A percentile compares a stretch with the other conserved stretches of the same genome.
These are phyloP conservation scores for Drosophila lini DNA, from an alignment of 1,140 invertebrate species.

Conservation along the genomic window DNA sequence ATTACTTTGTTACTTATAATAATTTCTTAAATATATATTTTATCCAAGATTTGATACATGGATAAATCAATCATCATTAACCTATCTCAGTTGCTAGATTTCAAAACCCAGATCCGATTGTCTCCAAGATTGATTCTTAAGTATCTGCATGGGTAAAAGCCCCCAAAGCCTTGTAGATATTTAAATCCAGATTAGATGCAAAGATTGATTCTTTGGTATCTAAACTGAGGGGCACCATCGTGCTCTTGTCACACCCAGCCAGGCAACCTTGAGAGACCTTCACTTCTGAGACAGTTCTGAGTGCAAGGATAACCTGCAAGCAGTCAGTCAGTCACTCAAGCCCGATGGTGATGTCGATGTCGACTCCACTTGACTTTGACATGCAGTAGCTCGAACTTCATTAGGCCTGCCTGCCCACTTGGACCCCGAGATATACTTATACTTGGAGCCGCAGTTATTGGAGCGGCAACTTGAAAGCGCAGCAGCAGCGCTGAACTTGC, in stretches of 20 bases:
- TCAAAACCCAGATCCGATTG: neutral
- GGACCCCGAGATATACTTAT: slow-evolving; percentile 3
- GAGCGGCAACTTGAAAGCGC: slow-evolving; percentile 77
- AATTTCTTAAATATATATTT: neutral
- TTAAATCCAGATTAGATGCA: slow-evolving; percentile 17
- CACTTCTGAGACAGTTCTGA: slow-evolving; percentile 62
- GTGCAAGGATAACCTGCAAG: slow-evolving; percentile 72
- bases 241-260: slow-evolving; percentile 23
- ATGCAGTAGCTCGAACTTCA: slow-evolving; percentile 72
- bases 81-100: neutral
- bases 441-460: slow-evolving; percentile 47
- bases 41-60: neutral
- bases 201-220: slow-evolving; percentile 27
- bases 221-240: neutral
- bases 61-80: neutral
- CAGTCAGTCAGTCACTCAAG: slow-evolving; percentile 30
- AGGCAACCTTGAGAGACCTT: slow-evolving; percentile 61
- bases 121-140: neutral
- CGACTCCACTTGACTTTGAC: slow-evolving; percentile 74
- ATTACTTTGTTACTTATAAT: too few relatives aligned
- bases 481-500: slow-evolving; percentile 66
- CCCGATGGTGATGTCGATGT: slow-evolving; percentile 46
- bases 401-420: slow-evolving; percentile 34
- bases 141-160: neutral
- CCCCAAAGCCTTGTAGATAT: slow-evolving; percentile 14